Evolutionary conservation across 2,888 invertebrate genomes (phyloP).

Genomic region (Craniophora ligustri): DNA sequence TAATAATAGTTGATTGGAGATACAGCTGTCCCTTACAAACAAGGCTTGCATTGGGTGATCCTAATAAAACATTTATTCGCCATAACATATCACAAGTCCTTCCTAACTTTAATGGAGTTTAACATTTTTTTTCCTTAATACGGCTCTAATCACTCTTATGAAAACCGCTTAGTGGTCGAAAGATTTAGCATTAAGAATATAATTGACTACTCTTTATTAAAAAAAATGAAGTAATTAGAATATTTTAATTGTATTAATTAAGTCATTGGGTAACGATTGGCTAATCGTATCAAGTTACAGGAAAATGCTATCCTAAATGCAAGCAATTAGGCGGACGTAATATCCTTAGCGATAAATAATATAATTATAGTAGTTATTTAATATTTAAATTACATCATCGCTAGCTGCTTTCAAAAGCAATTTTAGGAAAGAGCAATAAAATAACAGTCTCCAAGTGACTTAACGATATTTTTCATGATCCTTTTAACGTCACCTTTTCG

Average conservation of each 20-base stretch:
- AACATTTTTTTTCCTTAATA: too few relatives aligned
- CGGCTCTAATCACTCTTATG: too few relatives aligned
- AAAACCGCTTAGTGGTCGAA: too few relatives aligned
- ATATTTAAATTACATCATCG: too few relatives aligned
- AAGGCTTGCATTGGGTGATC: conserved; percentile 8
- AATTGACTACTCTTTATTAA: too few relatives aligned
- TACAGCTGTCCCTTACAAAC: conserved; percentile 8
- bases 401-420: not conserved
- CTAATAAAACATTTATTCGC: conserved; percentile 3
- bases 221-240: too few relatives aligned
- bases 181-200: too few relatives aligned
- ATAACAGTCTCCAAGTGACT: not conserved
- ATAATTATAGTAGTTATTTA: not conserved
- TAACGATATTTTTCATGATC: not conserved
- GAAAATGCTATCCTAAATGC: not conserved
- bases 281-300: conserved; percentile 1
- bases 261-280: too few relatives aligned
- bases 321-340: not conserved
- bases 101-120: too few relatives aligned
- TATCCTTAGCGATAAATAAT: not conserved
- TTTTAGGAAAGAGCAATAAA: not conserved
- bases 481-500: conserved; percentile 12
- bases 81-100: too few relatives aligned
- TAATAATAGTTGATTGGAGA: conserved; percentile 21
- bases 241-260: too few relatives aligned